Conservation (phyloP, 2,113 vertebrate genomes). For the Trinectes maculatus region DNA sequence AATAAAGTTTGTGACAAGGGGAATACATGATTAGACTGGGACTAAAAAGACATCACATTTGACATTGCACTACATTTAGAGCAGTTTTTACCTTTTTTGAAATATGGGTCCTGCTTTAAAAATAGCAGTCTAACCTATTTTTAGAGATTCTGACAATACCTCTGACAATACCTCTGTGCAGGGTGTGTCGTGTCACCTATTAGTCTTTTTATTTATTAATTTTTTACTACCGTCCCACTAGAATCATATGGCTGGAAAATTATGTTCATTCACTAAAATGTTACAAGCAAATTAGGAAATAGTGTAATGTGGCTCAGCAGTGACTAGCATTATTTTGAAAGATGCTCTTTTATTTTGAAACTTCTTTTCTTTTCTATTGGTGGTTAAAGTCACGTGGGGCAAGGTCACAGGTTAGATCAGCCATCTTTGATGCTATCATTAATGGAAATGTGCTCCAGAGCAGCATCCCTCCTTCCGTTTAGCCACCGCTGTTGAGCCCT, state of each 20-base stretch:
- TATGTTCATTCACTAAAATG: not conserved
- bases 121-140: constrained; percentile 40
- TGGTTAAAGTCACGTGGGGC: no score
- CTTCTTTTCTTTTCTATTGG: no score
- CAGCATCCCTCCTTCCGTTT: no score
- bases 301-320: no score
- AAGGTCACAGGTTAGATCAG: no score
- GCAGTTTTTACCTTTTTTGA: constrained; percentile 14
- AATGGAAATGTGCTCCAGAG: no score
- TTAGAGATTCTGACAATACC: constrained; percentile 23
- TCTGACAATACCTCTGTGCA: not conserved
- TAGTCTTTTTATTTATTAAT: constrained; percentile 17
- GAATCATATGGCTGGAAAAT: no score
- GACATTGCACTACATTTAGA: not conserved
- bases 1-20: not conserved
- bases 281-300: no score
- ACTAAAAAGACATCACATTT: not conserved
- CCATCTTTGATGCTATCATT: no score
- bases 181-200: constrained; percentile 23
- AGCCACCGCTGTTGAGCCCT: no score
- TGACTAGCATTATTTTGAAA: not conserved
- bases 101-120: constrained; percentile 32
- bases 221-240: not conserved
- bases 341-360: no score
- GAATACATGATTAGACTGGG: not conserved